Evolutionary conservation across 2,888 invertebrate species (phyloP).

Genomic region (Aquatica leii): DNA sequence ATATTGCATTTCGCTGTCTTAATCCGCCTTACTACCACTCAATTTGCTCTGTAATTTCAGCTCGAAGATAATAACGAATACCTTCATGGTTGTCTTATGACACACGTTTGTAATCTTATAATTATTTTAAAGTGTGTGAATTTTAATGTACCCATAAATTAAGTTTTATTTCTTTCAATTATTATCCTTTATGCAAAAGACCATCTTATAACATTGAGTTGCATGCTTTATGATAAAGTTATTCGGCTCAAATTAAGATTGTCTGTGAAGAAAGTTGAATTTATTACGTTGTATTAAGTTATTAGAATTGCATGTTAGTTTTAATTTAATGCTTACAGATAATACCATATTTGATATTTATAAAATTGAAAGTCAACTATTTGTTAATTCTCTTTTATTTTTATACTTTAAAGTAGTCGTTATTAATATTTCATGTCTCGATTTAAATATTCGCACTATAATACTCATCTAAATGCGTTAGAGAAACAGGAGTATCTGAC

Average conservation of each 20-base stretch:
- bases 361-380: slow-evolving; percentile 14
- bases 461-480: no score
- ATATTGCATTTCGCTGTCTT: slow-evolving; percentile 10
- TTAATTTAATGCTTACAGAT: slow-evolving; percentile 28
- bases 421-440: no score
- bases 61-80: slow-evolving; percentile 38
- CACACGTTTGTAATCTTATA: slow-evolving; percentile 40
- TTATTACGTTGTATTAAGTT: slow-evolving; percentile 45
- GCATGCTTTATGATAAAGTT: slow-evolving; percentile 42
- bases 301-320: slow-evolving; percentile 39
- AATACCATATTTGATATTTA: slow-evolving; percentile 26
- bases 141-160: slow-evolving; percentile 39
- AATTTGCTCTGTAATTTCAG: slow-evolving; percentile 35
- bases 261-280: slow-evolving; percentile 37
- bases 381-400: no score
- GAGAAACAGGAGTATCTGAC: no score
- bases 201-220: slow-evolving; percentile 42
- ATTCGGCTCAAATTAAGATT: slow-evolving; percentile 44
- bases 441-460: no score
- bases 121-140: slow-evolving; percentile 44
- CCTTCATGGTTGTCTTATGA: slow-evolving; percentile 41
- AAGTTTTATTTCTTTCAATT: slow-evolving; percentile 35
- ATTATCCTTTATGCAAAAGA: slow-evolving; percentile 28
- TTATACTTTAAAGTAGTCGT: no score
- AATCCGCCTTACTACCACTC: slow-evolving; percentile 9